Evolutionary conservation across 2,888 invertebrate species (phyloP).

Genomic region (Drosophila suboccidentalis): DNA sequence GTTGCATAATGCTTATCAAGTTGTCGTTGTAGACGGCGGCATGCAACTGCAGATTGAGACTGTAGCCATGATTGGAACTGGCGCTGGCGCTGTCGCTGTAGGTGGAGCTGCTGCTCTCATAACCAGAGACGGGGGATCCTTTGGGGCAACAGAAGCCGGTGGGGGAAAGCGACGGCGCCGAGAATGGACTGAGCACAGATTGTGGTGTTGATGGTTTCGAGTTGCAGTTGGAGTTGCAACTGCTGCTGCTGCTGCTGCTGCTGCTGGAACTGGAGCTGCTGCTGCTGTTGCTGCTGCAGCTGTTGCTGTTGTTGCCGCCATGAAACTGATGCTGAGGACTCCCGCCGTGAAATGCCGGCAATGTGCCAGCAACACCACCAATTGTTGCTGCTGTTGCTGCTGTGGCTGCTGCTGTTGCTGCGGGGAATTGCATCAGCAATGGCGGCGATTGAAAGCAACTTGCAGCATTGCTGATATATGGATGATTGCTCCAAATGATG

Average conservation of each 20-base stretch:
- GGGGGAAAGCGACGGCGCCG: constrained; percentile 76
- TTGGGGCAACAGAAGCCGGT: constrained; percentile 85
- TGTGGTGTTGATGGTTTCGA: constrained; percentile 63
- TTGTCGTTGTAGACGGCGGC: constrained; percentile 87
- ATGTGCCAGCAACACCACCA: not conserved
- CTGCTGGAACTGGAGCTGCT: constrained; percentile 16
- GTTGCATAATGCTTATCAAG: constrained; percentile 75
- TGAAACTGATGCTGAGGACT: constrained; percentile 81
- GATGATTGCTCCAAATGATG: constrained; percentile 84
- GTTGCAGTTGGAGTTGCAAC: constrained; percentile 31
- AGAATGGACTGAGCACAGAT: constrained; percentile 74
- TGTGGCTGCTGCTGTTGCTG: constrained; percentile 3
- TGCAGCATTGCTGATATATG: constrained; percentile 52
- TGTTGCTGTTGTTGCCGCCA: constrained; percentile 32
- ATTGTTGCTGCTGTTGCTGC: not conserved
- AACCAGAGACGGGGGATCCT: constrained; percentile 85
- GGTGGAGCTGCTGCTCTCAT: constrained; percentile 85
- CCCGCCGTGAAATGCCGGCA: constrained; percentile 78
- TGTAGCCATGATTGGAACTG: constrained; percentile 81
- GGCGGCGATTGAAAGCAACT: constrained; percentile 77
- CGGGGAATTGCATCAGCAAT: constrained; percentile 49
- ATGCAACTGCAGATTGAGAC: constrained; percentile 87
- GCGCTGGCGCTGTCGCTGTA: constrained; percentile 83
- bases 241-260: constrained; percentile 11
- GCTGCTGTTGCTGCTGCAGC: constrained; percentile 26